Evolutionary conservation across 2,113 vertebrate genomes (phyloP), one percentile per base, ranked within the genome.

Genomic region (Stictonetta naevosa): DNA sequence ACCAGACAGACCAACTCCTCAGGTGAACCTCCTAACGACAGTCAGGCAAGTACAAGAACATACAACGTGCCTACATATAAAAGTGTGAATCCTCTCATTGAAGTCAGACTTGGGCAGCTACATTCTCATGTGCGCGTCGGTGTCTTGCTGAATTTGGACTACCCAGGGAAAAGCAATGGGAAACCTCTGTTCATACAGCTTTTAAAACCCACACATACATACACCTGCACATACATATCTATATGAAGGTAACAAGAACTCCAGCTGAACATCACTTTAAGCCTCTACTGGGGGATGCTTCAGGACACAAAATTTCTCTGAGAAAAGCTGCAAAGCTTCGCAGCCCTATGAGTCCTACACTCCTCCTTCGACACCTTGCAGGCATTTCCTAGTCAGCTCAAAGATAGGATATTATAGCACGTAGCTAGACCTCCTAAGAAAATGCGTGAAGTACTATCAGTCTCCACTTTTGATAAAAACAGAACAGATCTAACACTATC

Each of bases 301-400:
- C 33, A 77, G 48, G 44, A 50, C 22, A 44, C 6, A 58, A 73
- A n/a, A 59, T 55, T 55, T 60, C 23, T 84, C n/a, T 5, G 3
- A 85, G 63, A 88, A 94, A 79, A 4, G 3, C 33, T 66, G 55
- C 23, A 83, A 80, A 82, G 46, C 44, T 73, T 82, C 38, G 28
- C 5, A 13, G 67, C 11, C 15, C 62, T 64, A 16, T 0, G 0
- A 79, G 18, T 22, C 31, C 69, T 31, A 7, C 2, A 3, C 31
- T 81, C 46, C 52, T 55, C 63, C 36, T 31, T 48, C 4, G 17
- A 22, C 23, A 36, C 10, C 19, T 28, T 4, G 2, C 56, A 88
- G 60, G 53, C 19, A 75, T 5, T 1, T 59, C 42, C 44, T 50
- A 60, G 0, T n/a, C 10, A 10, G 20, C 15, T 50, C 33, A 86